A percentile compares a stretch with the other conserved stretches of the same genome.
phyloP scores from a whole-genome alignment of 2,797 vertebrate genomes.

The Coendou prehensilis region DNA sequence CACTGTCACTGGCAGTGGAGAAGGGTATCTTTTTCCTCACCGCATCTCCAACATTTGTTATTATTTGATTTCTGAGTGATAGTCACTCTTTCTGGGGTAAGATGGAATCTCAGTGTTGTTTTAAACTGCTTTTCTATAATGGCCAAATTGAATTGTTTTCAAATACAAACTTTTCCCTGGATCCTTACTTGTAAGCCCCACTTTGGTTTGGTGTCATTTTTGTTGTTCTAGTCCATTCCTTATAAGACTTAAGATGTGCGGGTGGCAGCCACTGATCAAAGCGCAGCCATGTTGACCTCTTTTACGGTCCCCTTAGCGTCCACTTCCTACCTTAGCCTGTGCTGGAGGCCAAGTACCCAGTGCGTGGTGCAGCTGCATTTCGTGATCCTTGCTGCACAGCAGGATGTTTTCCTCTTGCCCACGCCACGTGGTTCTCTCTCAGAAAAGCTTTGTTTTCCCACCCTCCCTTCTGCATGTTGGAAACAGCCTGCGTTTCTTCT shows the following conservation, averaged over 20 bases:
- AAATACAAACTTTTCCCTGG: neutral
- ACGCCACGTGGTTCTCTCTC: neutral
- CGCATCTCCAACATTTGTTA: neutral
- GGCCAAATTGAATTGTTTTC: conserved; percentile 18
- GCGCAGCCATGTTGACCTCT: neutral
- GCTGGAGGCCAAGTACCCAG: neutral
- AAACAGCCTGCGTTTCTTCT: neutral
- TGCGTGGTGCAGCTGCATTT: neutral
- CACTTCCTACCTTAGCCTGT: neutral
- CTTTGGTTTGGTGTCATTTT: neutral
- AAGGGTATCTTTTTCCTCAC: neutral
- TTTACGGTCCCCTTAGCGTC: neutral
- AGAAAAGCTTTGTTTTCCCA: neutral
- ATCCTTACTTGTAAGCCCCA: neutral
- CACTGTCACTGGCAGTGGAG: neutral
- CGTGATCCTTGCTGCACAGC: neutral
- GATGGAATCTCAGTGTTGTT: neutral
- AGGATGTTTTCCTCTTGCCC: neutral
- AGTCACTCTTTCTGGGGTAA: neutral
- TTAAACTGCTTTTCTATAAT: neutral
- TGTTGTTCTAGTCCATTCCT: neutral
- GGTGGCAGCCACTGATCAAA: neutral
- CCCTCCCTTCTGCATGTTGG: neutral
- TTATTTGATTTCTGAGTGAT: neutral
- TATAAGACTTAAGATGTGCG: neutral